Evolutionary conservation across 2,113 vertebrate species (phyloP), one percentile per base, ranked within the genome.

Genomic region (Phalacrocorax carbo): DNA sequence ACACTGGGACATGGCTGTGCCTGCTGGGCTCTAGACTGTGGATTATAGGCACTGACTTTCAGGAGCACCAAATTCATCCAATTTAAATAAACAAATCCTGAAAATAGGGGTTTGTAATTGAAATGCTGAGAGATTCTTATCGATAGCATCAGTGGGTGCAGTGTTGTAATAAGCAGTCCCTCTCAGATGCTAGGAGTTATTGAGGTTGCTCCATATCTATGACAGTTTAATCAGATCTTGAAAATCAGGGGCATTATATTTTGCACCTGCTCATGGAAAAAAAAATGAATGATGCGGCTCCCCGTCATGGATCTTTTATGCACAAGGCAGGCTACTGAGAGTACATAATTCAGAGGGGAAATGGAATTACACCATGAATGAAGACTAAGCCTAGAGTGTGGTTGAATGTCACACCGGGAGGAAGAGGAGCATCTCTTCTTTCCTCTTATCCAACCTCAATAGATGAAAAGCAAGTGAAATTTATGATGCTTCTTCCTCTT

Each of bases 221-320:
- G 98, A 98, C 95, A 97, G 96, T 97, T 97, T 96, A 96, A 98
- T 98, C 97, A 97, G 96, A 96, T 94, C 96, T 86, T 32, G 97
- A 93, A 96, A 97, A 97, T 96, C 97, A 94, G 96, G 95, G 90
- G 61, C 92, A 94, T 96, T 95, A 66, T 93, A 78, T 58, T 83
- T 94, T 93, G 94, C 96, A 97, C 96, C 97, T 98, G 97, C 97
- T 97, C 96, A 38, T 76, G 91, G 92, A 10, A 40, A 78, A 48
- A 90, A 91, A 78, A 82, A 92, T 9, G 92, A 87, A 88, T 55
- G 87, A 86, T 86, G 71, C 15, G 0, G 40, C 76, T 97, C 92
- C 84, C 84, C 11, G 7, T 79, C 94, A 64, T 8, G 85, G 94
- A 64, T 82, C 91, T 93, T 91, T 90, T 57, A 82, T 90, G 84